Conservation (phyloP, 2,113 vertebrate species). For the Piliocolobus tephrosceles region DNA sequence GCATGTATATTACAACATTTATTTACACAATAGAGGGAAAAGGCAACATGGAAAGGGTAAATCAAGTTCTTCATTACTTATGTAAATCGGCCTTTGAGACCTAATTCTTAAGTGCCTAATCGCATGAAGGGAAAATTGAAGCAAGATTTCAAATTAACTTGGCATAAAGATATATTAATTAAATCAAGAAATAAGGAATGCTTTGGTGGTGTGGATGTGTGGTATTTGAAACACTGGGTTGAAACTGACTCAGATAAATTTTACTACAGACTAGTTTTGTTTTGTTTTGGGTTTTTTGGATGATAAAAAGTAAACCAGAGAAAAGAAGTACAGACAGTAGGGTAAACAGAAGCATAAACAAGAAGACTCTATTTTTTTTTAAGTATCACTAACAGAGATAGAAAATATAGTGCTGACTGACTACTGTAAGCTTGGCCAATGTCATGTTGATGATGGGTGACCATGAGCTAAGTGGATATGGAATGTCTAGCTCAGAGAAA, state of each 20-base stretch:
- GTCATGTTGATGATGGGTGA: neutral
- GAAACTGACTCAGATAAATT: neutral
- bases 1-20: constrained; percentile 4
- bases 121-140: constrained; percentile 41
- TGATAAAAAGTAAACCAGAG: neutral
- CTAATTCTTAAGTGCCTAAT: constrained; percentile 41
- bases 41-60: neutral
- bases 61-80: constrained; percentile 37
- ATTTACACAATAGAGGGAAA: constrained; percentile 14
- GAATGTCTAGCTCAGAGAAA: constrained; percentile 16
- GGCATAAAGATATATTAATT: constrained; percentile 41
- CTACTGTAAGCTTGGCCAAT: constrained; percentile 1
- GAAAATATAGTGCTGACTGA: constrained; percentile 20
- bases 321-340: constrained; percentile 23
- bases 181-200: neutral
- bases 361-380: neutral
- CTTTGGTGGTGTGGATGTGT: neutral
- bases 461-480: neutral
- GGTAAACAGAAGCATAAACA: constrained; percentile 5
- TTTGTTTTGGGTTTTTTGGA: neutral
- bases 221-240: constrained; percentile 34
- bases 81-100: constrained; percentile 25
- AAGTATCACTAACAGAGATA: neutral
- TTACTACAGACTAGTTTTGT: neutral
- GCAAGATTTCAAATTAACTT: constrained; percentile 51